Conservation (phyloP, 2,113 vertebrate genomes). For the Meleagris gallopavo region DNA sequence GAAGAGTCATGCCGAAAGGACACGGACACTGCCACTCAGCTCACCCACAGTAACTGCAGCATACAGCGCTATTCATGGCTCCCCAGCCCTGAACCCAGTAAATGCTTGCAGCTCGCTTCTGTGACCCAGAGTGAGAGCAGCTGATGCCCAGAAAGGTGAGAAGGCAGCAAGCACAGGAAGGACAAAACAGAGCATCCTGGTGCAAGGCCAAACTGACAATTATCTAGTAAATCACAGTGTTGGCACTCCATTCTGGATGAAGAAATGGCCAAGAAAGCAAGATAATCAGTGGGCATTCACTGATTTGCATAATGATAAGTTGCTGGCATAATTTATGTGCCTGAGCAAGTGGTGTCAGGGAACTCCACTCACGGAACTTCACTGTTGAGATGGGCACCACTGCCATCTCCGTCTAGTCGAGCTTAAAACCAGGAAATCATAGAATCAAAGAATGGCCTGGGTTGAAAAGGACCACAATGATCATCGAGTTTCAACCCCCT, state of each 20-base stretch:
- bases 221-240: accelerated
- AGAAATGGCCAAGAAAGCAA: not conserved
- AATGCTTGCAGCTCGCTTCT: not conserved
- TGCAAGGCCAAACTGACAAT: not conserved
- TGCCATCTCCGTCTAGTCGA: not conserved
- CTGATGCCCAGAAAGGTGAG: not conserved
- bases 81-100: not conserved
- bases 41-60: not conserved
- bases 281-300: not conserved
- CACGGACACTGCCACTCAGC: not conserved
- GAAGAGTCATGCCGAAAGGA: not conserved
- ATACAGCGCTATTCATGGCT: not conserved
- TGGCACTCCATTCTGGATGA: not conserved
- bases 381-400: not conserved
- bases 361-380: not conserved
- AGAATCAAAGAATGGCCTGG: no score
- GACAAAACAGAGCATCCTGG: not conserved
- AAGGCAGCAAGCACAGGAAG: not conserved
- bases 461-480: no score
- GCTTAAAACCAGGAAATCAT: not conserved
- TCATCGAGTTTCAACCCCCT: no score
- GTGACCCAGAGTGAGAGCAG: not conserved
- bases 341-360: not conserved
- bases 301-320: not conserved
- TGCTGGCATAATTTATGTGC: not conserved